Evolutionary conservation across 2,888 invertebrate genomes (phyloP).

Genomic region (Trissolcus brochymenae): DNA sequence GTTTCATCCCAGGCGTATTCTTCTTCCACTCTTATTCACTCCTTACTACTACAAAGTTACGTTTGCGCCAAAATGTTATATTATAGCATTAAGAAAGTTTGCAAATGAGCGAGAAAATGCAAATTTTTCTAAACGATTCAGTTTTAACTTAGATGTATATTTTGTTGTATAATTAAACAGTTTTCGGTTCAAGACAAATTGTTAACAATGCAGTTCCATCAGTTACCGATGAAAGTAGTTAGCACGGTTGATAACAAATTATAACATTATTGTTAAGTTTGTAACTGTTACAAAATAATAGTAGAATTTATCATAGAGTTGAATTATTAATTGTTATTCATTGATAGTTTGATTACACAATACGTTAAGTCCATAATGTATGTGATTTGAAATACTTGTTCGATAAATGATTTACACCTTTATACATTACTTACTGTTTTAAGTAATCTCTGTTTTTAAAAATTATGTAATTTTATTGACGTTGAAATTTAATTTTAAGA

Average conservation of each 20-base stretch:
- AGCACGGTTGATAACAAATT: background rate
- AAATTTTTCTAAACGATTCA: constrained; percentile 9
- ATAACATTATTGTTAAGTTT: constrained; percentile 27
- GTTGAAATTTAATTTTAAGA: no score
- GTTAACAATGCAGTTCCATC: constrained; percentile 1
- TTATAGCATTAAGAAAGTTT: constrained; percentile 35
- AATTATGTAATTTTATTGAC: no score
- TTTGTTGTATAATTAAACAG: no score
- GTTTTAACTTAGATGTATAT: background rate
- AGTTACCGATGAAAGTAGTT: constrained; percentile 18
- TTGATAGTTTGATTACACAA: constrained; percentile 1
- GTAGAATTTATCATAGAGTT: constrained; percentile 30
- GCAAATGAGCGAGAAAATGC: constrained; percentile 19
- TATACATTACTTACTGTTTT: no score
- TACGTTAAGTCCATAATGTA: no score
- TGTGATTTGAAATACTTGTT: no score
- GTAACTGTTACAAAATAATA: constrained; percentile 20
- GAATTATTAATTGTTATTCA: constrained; percentile 20
- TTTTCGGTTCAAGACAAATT: background rate
- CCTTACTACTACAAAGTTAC: constrained; percentile 23
- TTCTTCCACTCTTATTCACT: constrained; percentile 34
- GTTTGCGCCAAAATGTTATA: constrained; percentile 27
- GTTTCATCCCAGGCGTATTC: constrained; percentile 28
- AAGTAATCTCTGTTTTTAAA: no score
- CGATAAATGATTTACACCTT: no score